phyloP scores from a whole-genome alignment of 2,888 invertebrate genomes.

The Brachyopa scutellaris region DNA sequence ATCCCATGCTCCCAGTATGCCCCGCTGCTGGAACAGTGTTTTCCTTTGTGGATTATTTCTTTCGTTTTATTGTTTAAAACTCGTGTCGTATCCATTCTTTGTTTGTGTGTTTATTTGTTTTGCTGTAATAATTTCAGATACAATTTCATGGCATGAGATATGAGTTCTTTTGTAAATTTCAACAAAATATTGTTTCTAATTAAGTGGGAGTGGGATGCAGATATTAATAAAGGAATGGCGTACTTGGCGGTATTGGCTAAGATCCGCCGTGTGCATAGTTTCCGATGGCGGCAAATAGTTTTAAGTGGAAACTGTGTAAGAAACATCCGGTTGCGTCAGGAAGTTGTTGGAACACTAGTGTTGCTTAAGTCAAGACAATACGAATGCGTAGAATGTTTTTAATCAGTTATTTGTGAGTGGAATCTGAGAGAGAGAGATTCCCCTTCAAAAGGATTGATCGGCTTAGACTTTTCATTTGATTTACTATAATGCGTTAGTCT shows the following conservation, averaged over 20 bases:
- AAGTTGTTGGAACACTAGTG: too few species aligned
- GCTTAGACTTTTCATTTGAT: too few species aligned
- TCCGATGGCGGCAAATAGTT: neutral
- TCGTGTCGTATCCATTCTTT: neutral
- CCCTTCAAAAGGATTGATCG: too few species aligned
- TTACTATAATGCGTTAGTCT: too few species aligned
- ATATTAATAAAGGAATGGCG: neutral
- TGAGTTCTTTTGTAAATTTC: conserved; percentile 22
- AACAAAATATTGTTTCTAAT: neutral
- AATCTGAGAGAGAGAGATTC: too few species aligned
- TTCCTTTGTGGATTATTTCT: neutral
- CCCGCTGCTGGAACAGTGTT: neutral
- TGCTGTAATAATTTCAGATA: conserved; percentile 4
- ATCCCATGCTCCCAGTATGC: neutral
- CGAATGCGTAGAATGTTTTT: too few species aligned
- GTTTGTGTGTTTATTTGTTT: conserved; percentile 32
- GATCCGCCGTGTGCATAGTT: neutral
- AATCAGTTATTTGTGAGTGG: too few species aligned
- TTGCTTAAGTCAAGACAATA: too few species aligned
- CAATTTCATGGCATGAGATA: conserved; percentile 9
- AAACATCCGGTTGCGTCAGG: neutral
- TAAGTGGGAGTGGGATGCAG: neutral
- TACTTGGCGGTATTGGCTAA: neutral
- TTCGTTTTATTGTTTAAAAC: neutral
- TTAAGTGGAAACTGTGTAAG: neutral